These are phyloP conservation scores for Pseudotriccus pelzelni DNA, from an alignment of 2,797 vertebrate genomes.

Conservation along the genomic window DNA sequence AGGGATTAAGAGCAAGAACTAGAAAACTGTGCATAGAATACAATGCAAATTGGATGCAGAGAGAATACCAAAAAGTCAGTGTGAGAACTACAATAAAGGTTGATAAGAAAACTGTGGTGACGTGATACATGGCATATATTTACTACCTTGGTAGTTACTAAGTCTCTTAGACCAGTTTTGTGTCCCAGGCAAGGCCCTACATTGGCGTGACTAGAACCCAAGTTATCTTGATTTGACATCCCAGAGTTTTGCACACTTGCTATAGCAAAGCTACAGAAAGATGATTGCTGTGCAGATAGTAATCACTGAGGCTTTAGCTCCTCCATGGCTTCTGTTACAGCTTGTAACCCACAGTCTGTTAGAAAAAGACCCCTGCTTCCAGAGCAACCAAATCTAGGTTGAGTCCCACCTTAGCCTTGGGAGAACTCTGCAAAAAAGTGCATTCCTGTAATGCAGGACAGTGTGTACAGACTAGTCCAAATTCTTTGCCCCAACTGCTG, in stretches of 20 bases:
- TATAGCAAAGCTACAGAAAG: neutral
- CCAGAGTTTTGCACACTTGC: neutral
- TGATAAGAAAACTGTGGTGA: neutral
- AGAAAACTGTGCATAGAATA: neutral
- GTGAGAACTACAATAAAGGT: neutral
- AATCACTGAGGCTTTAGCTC: neutral
- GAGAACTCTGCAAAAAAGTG: neutral
- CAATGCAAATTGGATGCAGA: neutral
- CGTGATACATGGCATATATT: neutral
- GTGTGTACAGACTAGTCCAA: neutral
- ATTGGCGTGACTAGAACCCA: neutral
- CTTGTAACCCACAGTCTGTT: neutral
- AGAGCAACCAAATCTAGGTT: neutral
- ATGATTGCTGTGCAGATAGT: neutral
- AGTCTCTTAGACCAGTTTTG: neutral
- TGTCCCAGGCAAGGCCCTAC: neutral
- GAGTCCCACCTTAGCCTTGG: neutral
- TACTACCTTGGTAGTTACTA: neutral
- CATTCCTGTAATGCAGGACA: neutral
- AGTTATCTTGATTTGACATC: neutral
- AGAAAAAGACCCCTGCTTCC: neutral
- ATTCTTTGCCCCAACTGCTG: neutral
- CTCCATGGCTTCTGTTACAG: neutral
- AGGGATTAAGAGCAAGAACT: neutral
- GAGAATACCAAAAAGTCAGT: neutral